Percentiles rank a stretch among this genome's conserved stretches.
These are phyloP conservation scores for Agrotis segetum DNA, from an alignment of 2,888 invertebrate species.

Conservation along the genomic window DNA sequence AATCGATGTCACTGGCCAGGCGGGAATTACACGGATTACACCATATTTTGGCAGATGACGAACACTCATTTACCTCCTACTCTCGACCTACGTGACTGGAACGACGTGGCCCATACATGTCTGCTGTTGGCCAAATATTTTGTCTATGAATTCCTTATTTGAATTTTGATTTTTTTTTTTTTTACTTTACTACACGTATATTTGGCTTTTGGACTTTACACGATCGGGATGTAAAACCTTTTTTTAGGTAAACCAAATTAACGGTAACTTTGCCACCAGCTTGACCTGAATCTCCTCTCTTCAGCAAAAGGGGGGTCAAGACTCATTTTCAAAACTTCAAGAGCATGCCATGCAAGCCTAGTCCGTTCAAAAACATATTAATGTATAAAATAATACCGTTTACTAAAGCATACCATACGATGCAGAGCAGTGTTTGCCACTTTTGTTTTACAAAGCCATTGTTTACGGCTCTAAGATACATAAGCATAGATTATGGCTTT, in stretches of 20 bases:
- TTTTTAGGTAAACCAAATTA: not conserved
- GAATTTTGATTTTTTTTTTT: constrained; percentile 20
- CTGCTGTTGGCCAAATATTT: constrained; percentile 16
- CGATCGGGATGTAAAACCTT: not conserved
- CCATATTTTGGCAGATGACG: constrained; percentile 54
- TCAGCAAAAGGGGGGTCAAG: not conserved
- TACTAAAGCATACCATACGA: not conserved
- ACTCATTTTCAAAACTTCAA: not conserved
- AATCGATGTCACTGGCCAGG: constrained; percentile 35
- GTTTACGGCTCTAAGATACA: constrained; percentile 1
- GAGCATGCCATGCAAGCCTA: not conserved
- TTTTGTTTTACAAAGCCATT: constrained; percentile 27
- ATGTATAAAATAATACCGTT: not conserved
- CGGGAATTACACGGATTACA: constrained; percentile 44
- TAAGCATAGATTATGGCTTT: no score
- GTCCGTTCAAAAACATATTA: not conserved
- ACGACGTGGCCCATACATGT: constrained; percentile 28
- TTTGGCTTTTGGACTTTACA: no score
- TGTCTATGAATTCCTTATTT: constrained; percentile 42
- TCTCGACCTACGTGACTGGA: constrained; percentile 56
- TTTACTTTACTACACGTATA: not conserved
- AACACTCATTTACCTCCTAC: constrained; percentile 52
- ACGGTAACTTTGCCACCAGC: no score
- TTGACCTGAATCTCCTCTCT: not conserved
- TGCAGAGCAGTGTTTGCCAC: not conserved